Evolutionary conservation across 2,113 vertebrate species (phyloP).

Genomic region (Halichoeres trimaculatus): DNA sequence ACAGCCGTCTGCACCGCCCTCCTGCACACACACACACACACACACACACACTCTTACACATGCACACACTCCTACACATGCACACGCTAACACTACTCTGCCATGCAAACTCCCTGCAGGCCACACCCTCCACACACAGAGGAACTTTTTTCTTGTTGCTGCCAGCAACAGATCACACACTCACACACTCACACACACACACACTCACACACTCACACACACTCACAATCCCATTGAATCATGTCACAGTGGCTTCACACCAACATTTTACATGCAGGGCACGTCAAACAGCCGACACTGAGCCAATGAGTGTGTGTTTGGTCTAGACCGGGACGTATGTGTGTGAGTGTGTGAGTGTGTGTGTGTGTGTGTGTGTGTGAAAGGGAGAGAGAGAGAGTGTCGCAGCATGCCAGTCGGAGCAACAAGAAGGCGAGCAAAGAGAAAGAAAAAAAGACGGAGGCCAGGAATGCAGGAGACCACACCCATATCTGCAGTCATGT

Average conservation of each 20-base stretch:
- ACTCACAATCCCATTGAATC: not conserved
- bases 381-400: not conserved
- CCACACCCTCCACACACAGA: conserved; percentile 60
- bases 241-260: conserved; percentile 36
- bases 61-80: conserved; percentile 16
- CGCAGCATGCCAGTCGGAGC: too few relatives aligned
- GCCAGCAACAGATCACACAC: conserved; percentile 39
- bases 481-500: conserved; percentile 83
- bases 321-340: conserved; percentile 37
- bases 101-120: conserved; percentile 29
- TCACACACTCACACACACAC: conserved; percentile 4
- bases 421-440: too few relatives aligned
- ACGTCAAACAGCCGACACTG: conserved; percentile 26
- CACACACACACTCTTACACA: conserved; percentile 21
- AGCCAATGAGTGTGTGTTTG: conserved; percentile 23
- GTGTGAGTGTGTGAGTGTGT: conserved; percentile 16
- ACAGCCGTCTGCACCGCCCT: conserved; percentile 73
- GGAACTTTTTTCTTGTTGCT: conserved; percentile 51
- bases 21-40: conserved; percentile 31
- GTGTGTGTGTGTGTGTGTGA: conserved; percentile 18
- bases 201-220: not conserved
- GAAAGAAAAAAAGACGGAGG: conserved; percentile 17
- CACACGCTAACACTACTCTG: conserved; percentile 4
- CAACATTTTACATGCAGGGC: conserved; percentile 52
- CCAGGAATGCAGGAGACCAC: conserved; percentile 79